A percentile compares a stretch with the other conserved stretches of the same genome.
Evolutionary conservation across 2,113 vertebrate genomes (phyloP).

Genomic region (Oncorhynchus mykiss): DNA sequence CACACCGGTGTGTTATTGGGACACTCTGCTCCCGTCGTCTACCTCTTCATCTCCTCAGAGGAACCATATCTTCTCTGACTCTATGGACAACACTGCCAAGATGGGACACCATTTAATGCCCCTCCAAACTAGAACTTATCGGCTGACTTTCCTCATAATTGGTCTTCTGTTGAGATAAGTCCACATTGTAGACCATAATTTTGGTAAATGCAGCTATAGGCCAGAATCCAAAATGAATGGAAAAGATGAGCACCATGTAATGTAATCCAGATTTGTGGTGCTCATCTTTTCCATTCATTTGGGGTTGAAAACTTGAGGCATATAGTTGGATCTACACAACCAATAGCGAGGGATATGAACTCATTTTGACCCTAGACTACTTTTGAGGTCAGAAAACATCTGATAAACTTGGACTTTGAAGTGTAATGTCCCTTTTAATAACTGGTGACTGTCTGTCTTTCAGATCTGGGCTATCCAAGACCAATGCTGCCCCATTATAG

Average conservation of each 20-base stretch:
- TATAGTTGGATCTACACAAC: background rate
- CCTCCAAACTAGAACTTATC: background rate
- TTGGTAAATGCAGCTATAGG: too few species aligned
- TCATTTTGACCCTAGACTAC: too few species aligned
- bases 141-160: too few species aligned
- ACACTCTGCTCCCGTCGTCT: constrained; percentile 63
- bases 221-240: too few species aligned
- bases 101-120: constrained; percentile 44
- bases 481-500: constrained; percentile 71
- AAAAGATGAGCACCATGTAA: too few species aligned
- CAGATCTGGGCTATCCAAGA: constrained; percentile 80
- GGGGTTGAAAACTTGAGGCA: background rate
- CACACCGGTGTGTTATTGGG: constrained; percentile 73
- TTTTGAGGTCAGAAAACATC: too few species aligned
- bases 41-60: constrained; percentile 67
- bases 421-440: background rate
- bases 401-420: too few species aligned
- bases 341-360: too few species aligned
- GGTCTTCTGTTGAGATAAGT: too few species aligned
- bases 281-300: background rate
- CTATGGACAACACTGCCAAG: constrained; percentile 68
- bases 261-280: too few species aligned
- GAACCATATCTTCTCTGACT: constrained; percentile 74
- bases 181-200: too few species aligned
- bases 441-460: background rate